Evolutionary conservation across 2,888 invertebrate species (phyloP).

Genomic region (Hypsopygia costalis): DNA sequence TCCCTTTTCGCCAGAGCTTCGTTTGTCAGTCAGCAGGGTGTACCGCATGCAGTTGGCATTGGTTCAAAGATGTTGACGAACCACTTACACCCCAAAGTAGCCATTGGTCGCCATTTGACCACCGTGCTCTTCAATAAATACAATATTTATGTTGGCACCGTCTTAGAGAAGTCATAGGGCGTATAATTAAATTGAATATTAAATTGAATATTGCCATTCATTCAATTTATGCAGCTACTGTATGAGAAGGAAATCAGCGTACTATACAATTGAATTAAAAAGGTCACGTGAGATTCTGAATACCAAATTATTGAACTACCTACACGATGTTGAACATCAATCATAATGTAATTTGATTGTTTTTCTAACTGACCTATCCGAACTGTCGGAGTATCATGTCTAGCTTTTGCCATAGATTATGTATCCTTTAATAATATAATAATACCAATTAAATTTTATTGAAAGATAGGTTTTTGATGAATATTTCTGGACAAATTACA

Average conservation of each 20-base stretch:
- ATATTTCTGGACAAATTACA: too few species aligned
- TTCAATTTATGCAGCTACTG: constrained; percentile 5
- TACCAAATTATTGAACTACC: constrained; percentile 10
- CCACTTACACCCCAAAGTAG: too few species aligned
- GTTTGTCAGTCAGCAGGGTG: too few species aligned
- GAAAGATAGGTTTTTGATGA: too few species aligned
- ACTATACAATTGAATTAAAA: constrained; percentile 8
- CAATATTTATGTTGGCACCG: constrained; percentile 3
- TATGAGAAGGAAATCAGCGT: constrained; percentile 3
- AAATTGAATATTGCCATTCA: constrained; percentile 1
- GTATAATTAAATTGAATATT: constrained; percentile 4
- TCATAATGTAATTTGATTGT: constrained; percentile 5
- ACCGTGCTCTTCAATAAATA: too few species aligned
- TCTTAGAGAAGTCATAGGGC: constrained; percentile 5
- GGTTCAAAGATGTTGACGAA: too few species aligned
- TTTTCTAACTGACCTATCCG: constrained; percentile 7
- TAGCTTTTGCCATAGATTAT: too few species aligned
- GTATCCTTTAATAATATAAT: too few species aligned
- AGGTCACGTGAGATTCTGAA: constrained; percentile 9
- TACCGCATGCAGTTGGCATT: too few species aligned
- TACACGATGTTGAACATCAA: constrained; percentile 1
- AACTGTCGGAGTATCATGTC: background rate
- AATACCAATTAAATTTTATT: too few species aligned
- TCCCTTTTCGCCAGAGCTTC: too few species aligned
- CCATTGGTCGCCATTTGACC: too few species aligned